phyloP scores from a whole-genome alignment of 2,888 invertebrate species.

The Sinopyrophorus schimmeli region DNA sequence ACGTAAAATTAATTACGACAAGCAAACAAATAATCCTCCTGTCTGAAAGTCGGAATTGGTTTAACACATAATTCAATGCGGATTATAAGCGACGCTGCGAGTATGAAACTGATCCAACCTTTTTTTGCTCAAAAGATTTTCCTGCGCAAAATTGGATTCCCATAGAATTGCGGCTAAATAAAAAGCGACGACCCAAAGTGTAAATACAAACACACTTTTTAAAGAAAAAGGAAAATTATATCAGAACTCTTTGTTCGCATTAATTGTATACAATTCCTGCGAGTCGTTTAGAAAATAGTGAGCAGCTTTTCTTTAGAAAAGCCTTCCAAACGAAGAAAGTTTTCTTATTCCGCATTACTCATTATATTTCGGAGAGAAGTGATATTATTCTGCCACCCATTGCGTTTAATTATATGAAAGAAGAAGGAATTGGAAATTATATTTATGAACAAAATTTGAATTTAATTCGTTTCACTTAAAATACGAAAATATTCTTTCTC shows the following conservation, averaged over 20 bases:
- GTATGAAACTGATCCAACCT: slow-evolving; percentile 26
- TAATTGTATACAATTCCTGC: too few relatives aligned
- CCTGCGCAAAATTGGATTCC: slow-evolving; percentile 29
- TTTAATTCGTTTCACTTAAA: slow-evolving; percentile 17
- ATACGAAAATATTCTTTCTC: too few relatives aligned
- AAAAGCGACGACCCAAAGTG: slow-evolving; percentile 25
- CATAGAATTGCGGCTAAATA: slow-evolving; percentile 27
- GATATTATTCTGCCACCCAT: slow-evolving; percentile 23
- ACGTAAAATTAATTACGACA: slow-evolving; percentile 35
- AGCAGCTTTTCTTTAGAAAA: too few relatives aligned
- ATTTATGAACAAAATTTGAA: slow-evolving; percentile 16
- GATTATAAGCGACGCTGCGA: slow-evolving; percentile 28
- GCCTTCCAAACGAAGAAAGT: too few relatives aligned
- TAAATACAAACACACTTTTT: slow-evolving; percentile 28
- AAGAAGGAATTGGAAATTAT: slow-evolving; percentile 22
- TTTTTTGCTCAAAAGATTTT: slow-evolving; percentile 28
- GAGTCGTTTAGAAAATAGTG: too few relatives aligned
- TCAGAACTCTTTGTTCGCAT: too few relatives aligned
- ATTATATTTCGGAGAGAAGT: slow-evolving; percentile 19
- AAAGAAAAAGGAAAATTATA: slow-evolving; percentile 25
- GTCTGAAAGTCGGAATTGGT: slow-evolving; percentile 37
- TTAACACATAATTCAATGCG: slow-evolving; percentile 38
- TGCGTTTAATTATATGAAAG: slow-evolving; percentile 23
- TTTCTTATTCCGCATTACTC: slow-evolving; percentile 15
- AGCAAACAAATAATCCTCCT: slow-evolving; percentile 33